These are phyloP conservation scores for Phylloscopus collybita DNA, from an alignment of 2,797 vertebrate genomes.

Conservation along the genomic window DNA sequence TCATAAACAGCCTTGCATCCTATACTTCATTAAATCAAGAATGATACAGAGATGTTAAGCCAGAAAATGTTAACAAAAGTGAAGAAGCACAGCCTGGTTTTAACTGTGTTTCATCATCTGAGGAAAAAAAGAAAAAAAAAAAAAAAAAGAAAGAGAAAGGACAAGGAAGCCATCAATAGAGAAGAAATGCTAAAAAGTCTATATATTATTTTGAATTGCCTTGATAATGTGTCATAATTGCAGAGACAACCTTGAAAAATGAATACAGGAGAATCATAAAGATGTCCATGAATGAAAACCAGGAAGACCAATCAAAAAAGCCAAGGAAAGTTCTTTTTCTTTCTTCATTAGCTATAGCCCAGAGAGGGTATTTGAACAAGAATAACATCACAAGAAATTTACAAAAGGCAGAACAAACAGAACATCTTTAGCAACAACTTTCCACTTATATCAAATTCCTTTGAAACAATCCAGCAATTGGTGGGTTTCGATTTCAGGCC, in stretches of 20 bases:
- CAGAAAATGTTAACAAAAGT: conserved; percentile 23
- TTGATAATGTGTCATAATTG: conserved; percentile 75
- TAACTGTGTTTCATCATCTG: conserved; percentile 2
- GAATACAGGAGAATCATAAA: conserved; percentile 71
- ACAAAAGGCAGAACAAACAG: conserved; percentile 8
- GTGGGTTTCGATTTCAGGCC: conserved; percentile 22
- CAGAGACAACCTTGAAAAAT: conserved; percentile 73
- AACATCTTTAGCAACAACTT: background rate
- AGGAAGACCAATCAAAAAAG: conserved; percentile 65
- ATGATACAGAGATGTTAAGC: background rate
- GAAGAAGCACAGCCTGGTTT: background rate
- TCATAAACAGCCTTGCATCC: conserved; percentile 22
- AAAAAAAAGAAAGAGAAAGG: conserved; percentile 57
- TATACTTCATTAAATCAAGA: conserved; percentile 21
- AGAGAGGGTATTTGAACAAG: conserved; percentile 44
- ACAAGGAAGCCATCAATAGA: conserved; percentile 70
- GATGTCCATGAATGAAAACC: conserved; percentile 66
- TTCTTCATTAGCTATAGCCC: conserved; percentile 54
- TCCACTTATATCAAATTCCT: background rate
- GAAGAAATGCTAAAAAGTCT: conserved; percentile 76
- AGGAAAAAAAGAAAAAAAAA: background rate
- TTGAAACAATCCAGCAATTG: background rate
- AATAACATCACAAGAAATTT: conserved; percentile 47
- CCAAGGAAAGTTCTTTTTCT: conserved; percentile 18
- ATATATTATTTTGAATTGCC: conserved; percentile 78